phyloP scores from a whole-genome alignment of 2,888 invertebrate species.

The Lasioglossum pauxillum region DNA sequence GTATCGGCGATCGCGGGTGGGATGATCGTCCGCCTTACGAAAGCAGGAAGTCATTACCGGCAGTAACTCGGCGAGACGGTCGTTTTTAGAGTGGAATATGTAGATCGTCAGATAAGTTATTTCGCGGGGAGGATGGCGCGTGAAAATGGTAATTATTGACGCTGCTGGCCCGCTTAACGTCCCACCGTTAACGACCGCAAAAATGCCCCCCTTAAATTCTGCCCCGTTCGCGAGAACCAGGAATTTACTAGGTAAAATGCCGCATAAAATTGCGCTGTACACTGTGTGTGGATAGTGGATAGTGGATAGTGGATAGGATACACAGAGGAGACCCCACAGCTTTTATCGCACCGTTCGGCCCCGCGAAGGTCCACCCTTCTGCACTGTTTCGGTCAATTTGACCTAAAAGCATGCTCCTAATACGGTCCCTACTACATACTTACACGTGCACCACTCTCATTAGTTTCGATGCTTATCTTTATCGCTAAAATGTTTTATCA shows the following conservation, averaged over 20 bases:
- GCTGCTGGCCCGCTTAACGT: not conserved
- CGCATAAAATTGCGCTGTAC: not conserved
- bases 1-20: conserved; percentile 42
- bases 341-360: not conserved
- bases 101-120: conserved; percentile 43
- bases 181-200: conserved; percentile 2
- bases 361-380: not conserved
- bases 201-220: not conserved
- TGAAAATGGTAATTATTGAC: conserved; percentile 44
- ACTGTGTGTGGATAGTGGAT: not conserved
- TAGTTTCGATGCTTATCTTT: too few relatives aligned
- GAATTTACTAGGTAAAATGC: not conserved
- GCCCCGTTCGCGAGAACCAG: not conserved
- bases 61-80: conserved; percentile 24
- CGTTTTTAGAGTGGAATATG: conserved; percentile 51
- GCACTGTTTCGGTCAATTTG: not conserved
- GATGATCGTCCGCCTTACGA: conserved; percentile 36
- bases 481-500: too few relatives aligned
- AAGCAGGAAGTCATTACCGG: conserved; percentile 54
- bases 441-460: too few relatives aligned
- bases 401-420: not conserved
- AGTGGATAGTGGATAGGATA: not conserved
- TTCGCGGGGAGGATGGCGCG: conserved; percentile 16
- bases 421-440: too few relatives aligned
- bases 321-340: not conserved